Evolutionary conservation across 64 coral and sea anemone species (phyloP), one percentile per base, ranked within the genome.

Genomic region (Porites australiensis): DNA sequence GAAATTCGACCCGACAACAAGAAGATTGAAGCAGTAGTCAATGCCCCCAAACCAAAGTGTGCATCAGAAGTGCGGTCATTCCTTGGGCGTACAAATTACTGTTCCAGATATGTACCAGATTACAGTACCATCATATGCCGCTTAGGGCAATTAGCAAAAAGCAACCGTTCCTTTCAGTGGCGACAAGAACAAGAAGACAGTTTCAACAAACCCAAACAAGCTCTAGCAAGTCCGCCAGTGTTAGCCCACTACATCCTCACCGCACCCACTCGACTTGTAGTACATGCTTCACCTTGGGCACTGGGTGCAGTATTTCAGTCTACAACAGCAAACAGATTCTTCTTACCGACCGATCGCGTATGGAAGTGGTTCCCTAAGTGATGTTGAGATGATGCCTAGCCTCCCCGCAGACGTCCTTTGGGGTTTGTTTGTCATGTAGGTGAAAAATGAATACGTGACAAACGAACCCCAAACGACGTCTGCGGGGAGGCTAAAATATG

Each of bases 261-360:
- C 22, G 54, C 89, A 43, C 23, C 15, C 4, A 83, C 78, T 49
- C 50, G 52, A 59, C n/a, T 83, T 59, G 67, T 87, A 57, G 67
- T 55, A n/a, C 77, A 94, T 68, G 92, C 85, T 2, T 64, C 64
- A n/a, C 92, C 69, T 60, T 47, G 63, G 50, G 86, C 64, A 12
- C 4, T 83, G 9, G 92, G 86, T 15, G 86, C 77, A 43, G 77
- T 88, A 63, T 14, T 94, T 8, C n/a, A n/a, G n/a, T n/a, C 86
- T 75, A 13, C 77, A 94, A 10, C 22, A 82, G 19, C 68, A 94
- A 67, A 10, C 52, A 0, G 86, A 94, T 18, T 20, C 16, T 9
- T 44, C 37, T 3, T 72, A 59, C 13, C 27, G 53, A 46, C 68
- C 86, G 6, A 44, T 68, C 1, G 86, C 92, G 22, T 83, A 88